phyloP scores from a whole-genome alignment of 2,113 vertebrate species.

The Scatophagus argus region DNA sequence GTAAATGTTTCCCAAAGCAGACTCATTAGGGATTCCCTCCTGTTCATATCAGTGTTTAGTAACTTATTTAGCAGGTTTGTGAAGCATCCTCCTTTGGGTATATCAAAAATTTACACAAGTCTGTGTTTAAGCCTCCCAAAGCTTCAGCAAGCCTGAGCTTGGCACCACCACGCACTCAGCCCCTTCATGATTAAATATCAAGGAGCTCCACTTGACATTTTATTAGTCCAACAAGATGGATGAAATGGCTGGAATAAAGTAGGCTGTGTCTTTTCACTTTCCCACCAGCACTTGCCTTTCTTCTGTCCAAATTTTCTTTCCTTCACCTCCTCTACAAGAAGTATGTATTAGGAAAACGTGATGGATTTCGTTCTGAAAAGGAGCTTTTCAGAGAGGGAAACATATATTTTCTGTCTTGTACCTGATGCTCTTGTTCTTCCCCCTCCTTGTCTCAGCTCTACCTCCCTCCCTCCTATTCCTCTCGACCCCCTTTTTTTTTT shows the following conservation, averaged over 20 bases:
- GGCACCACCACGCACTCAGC: conserved; percentile 66
- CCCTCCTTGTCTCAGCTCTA: conserved; percentile 34
- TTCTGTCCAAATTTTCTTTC: conserved; percentile 62
- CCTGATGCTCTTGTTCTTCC: conserved; percentile 69
- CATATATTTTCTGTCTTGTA: conserved; percentile 69
- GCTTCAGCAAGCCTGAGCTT: conserved; percentile 62
- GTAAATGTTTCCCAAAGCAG: neutral
- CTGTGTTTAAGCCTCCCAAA: conserved; percentile 70
- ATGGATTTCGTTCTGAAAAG: conserved; percentile 73
- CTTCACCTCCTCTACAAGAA: conserved; percentile 63
- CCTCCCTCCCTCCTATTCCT: conserved; percentile 24
- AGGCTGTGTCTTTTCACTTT: conserved; percentile 85
- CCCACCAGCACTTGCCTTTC: conserved; percentile 72
- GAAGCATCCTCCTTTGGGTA: conserved; percentile 50
- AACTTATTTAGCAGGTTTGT: conserved; percentile 30
- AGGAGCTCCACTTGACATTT: conserved; percentile 89
- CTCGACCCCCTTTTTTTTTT: conserved; percentile 8
- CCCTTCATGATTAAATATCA: conserved; percentile 90
- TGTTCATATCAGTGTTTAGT: conserved; percentile 47
- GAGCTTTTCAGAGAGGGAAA: conserved; percentile 67
- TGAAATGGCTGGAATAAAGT: conserved; percentile 89
- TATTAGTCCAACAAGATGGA: conserved; percentile 94
- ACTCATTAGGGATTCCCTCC: conserved; percentile 41
- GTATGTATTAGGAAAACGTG: conserved; percentile 77
- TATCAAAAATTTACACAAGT: conserved; percentile 51